A percentile compares a stretch with the other conserved stretches of the same genome.
Conservation (phyloP, 2,797 vertebrate genomes). For the Pseudochirops corinnae region DNA sequence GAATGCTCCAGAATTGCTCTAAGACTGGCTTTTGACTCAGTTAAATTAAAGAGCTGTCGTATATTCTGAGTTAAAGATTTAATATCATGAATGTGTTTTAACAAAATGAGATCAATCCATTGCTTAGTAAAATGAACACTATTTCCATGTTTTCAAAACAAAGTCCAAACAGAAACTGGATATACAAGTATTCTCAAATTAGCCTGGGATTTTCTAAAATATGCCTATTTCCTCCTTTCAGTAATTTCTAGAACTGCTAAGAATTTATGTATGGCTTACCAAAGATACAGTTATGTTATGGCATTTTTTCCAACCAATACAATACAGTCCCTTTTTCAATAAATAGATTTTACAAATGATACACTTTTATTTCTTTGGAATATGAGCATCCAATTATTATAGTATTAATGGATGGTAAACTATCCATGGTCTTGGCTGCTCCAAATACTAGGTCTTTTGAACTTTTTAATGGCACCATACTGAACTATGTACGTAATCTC, state of each 20-base stretch:
- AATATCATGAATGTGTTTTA: conserved; percentile 42
- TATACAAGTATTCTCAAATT: not conserved
- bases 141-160: conserved; percentile 4
- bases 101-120: conserved; percentile 22
- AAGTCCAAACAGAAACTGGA: not conserved
- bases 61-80: conserved; percentile 81
- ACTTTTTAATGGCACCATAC: not conserved
- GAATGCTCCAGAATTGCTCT: conserved; percentile 91
- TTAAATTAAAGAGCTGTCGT: conserved; percentile 85
- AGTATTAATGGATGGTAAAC: not conserved
- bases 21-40: conserved; percentile 88
- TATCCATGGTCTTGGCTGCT: not conserved
- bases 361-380: not conserved
- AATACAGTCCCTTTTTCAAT: not conserved
- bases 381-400: not conserved
- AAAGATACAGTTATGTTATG: not conserved
- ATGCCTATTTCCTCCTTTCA: not conserved
- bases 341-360: not conserved
- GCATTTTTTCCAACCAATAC: not conserved
- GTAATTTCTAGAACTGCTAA: not conserved
- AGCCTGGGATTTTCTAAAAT: not conserved
- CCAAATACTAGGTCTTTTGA: not conserved
- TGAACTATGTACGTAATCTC: not conserved
- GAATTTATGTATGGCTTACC: not conserved
- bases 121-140: conserved; percentile 36